Conservation (phyloP, 2,113 vertebrate species). For the Grallaria varia region DNA sequence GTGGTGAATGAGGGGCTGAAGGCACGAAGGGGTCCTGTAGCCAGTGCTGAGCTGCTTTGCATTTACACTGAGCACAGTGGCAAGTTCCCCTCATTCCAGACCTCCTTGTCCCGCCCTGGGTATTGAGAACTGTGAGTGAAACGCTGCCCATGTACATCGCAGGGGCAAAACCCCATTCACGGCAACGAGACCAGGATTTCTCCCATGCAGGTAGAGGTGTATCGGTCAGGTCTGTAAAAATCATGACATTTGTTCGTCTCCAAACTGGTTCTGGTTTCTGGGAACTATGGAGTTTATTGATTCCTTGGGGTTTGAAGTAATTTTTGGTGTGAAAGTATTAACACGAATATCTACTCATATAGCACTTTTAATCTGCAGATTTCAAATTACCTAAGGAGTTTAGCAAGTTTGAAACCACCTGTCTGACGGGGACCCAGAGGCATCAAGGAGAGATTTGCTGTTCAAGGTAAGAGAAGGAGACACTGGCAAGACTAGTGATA, state of each 20-base stretch:
- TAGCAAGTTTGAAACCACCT: neutral
- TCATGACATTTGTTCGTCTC: rapidly evolving
- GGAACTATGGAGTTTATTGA: neutral
- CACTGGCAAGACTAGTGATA: neutral
- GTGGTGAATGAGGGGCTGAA: neutral
- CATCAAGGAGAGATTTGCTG: neutral
- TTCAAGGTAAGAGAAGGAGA: neutral
- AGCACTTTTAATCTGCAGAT: neutral
- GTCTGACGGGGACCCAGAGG: neutral
- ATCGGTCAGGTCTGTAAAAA: neutral
- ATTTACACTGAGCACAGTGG: neutral
- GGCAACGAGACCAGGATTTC: neutral
- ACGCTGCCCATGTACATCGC: neutral
- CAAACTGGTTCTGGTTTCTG: neutral
- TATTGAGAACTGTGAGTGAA: neutral
- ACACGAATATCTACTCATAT: neutral
- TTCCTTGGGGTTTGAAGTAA: neutral
- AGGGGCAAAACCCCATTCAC: neutral
- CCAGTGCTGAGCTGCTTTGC: neutral
- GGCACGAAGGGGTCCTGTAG: neutral
- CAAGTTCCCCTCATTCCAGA: neutral
- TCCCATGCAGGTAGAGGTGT: neutral
- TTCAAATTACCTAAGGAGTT: neutral
- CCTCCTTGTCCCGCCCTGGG: neutral
- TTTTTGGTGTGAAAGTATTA: neutral